Conservation (phyloP, 2,113 vertebrate species). For the Saccopteryx leptura region DNA sequence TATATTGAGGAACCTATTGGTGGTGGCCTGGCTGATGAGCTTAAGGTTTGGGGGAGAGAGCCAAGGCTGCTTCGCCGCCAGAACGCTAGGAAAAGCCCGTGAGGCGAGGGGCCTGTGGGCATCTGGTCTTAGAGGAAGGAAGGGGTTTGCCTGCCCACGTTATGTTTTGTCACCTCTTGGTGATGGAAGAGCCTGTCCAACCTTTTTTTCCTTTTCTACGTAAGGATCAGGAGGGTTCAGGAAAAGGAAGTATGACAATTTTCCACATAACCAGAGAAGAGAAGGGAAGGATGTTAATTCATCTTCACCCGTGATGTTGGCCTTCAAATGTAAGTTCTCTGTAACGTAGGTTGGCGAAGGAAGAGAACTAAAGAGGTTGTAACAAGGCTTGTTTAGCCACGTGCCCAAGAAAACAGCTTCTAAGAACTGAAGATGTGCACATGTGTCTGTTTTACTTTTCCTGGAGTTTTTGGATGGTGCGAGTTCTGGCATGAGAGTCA, state of each 20-base stretch:
- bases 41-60: not conserved
- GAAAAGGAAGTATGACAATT: conserved; percentile 92
- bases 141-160: not conserved
- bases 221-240: conserved; percentile 91
- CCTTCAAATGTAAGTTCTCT: conserved; percentile 93
- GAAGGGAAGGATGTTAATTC: conserved; percentile 89
- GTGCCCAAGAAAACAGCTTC: not conserved
- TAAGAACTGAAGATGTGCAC: not conserved
- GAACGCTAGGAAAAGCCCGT: not conserved
- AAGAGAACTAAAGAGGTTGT: not conserved
- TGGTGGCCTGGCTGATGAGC: not conserved
- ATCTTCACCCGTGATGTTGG: conserved; percentile 90
- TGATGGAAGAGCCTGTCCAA: not conserved
- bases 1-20: not conserved
- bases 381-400: not conserved
- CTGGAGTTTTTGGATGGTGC: not conserved
- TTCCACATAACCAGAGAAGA: conserved; percentile 88
- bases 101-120: not conserved
- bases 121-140: not conserved
- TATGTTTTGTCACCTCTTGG: not conserved
- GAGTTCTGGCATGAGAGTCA: not conserved
- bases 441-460: not conserved
- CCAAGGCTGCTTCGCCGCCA: not conserved
- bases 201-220: not conserved
- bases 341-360: not conserved